Conservation (phyloP, 2,888 invertebrate species). For the Abscondita cerata region DNA sequence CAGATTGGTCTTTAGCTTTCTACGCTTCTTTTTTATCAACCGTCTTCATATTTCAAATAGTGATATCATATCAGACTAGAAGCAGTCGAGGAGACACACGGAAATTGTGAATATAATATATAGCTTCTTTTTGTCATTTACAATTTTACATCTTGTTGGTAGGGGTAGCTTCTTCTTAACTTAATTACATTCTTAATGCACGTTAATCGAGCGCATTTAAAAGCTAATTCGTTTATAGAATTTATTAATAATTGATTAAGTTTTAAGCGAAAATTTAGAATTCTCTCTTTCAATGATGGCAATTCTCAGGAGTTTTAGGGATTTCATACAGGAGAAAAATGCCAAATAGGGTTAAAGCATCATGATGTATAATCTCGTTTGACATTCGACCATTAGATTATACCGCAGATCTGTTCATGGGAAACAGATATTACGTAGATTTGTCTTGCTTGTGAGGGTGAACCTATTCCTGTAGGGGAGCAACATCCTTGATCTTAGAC, state of each 20-base stretch:
- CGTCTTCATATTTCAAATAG: constrained; percentile 37
- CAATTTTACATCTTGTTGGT: constrained; percentile 16
- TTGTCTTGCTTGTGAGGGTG: constrained; percentile 47
- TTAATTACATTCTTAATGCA: constrained; percentile 22
- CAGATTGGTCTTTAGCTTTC: constrained; percentile 35
- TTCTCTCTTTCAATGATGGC: constrained; percentile 13
- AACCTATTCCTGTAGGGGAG: constrained; percentile 38
- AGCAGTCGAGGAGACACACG: constrained; percentile 34
- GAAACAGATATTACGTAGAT: constrained; percentile 52
- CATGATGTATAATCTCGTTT: constrained; percentile 37
- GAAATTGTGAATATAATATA: constrained; percentile 39
- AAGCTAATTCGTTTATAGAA: neutral
- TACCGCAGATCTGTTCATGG: constrained; percentile 47
- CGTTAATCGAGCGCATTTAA: neutral
- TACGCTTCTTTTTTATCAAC: constrained; percentile 36
- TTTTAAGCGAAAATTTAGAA: constrained; percentile 15
- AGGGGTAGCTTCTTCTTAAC: constrained; percentile 1
- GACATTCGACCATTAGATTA: constrained; percentile 38
- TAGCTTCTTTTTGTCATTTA: constrained; percentile 19
- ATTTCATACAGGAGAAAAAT: constrained; percentile 31
- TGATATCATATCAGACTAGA: constrained; percentile 26
- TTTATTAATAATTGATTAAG: constrained; percentile 20
- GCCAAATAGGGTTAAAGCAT: constrained; percentile 36
- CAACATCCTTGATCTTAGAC: constrained; percentile 48
- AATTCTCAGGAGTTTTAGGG: constrained; percentile 22